These are phyloP conservation scores for Ellobium chinense DNA, from an alignment of 2,888 invertebrate genomes.

Conservation along the genomic window DNA sequence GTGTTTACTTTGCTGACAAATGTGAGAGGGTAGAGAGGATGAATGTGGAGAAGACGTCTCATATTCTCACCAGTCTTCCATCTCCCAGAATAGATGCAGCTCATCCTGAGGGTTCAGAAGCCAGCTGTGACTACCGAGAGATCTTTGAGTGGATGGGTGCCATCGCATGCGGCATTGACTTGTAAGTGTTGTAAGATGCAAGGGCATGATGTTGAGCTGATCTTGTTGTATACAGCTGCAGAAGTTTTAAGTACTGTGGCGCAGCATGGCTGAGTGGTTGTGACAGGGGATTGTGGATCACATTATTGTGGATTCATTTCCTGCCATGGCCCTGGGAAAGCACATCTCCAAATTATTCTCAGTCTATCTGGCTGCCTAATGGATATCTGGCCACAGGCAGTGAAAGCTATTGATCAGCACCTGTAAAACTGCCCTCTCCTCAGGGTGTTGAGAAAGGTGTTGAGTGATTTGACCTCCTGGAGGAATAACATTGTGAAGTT, in stretches of 20 bases:
- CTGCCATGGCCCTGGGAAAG: no score
- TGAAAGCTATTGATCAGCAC: no score
- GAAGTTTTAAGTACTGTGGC: no score
- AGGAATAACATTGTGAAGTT: no score
- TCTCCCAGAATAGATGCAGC: constrained; percentile 46
- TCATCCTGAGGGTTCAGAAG: constrained; percentile 37
- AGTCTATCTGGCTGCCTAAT: no score
- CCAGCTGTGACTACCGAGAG: constrained; percentile 53
- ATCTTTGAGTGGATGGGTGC: constrained; percentile 75
- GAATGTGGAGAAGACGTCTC: constrained; percentile 47
- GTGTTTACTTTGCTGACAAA: constrained; percentile 63
- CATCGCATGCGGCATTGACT: constrained; percentile 60
- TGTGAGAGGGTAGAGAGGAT: constrained; percentile 44
- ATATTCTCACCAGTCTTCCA: constrained; percentile 46
- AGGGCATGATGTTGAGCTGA: not conserved
- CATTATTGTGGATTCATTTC: not conserved
- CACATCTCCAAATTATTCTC: no score
- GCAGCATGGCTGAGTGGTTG: no score
- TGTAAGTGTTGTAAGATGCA: constrained; percentile 14
- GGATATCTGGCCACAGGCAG: no score
- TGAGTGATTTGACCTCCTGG: no score
- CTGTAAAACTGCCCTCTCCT: no score
- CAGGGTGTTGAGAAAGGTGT: no score
- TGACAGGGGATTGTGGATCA: no score
- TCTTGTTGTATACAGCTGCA: not conserved